These are phyloP conservation scores for Poeciliopsis presidionis DNA, from an alignment of 2,797 vertebrate genomes.

Conservation along the genomic window DNA sequence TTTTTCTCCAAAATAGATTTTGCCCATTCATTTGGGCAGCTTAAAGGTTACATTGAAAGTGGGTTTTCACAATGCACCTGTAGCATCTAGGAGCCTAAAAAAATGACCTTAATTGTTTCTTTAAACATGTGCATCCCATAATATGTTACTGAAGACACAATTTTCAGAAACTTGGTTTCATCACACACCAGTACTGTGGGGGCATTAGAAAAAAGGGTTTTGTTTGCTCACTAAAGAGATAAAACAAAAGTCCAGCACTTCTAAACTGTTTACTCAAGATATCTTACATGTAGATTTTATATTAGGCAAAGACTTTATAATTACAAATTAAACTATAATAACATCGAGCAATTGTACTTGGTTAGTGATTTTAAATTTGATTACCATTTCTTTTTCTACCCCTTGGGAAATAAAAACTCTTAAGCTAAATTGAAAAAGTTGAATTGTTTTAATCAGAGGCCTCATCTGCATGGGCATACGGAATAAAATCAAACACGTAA, in stretches of 20 bases:
- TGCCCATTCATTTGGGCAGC: neutral
- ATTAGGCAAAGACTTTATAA: constrained; percentile 14
- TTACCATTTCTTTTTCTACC: constrained; percentile 12
- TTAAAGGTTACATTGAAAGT: neutral
- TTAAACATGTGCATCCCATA: neutral
- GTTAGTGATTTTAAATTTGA: constrained; percentile 11
- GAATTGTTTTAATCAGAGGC: constrained; percentile 10
- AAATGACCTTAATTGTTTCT: neutral
- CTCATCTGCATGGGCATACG: neutral
- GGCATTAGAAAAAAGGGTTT: neutral
- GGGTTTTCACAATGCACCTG: neutral
- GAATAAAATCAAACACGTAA: constrained; percentile 6
- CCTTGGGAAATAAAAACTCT: constrained; percentile 22
- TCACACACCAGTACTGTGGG: neutral
- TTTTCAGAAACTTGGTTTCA: neutral
- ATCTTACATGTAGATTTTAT: neutral
- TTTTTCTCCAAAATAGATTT: neutral
- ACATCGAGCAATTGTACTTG: neutral
- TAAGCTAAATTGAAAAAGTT: constrained; percentile 27
- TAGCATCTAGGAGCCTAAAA: neutral
- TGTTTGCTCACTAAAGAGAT: constrained; percentile 18
- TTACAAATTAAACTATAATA: constrained; percentile 16
- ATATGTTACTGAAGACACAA: neutral
- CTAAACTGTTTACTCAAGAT: neutral
- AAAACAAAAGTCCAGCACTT: constrained; percentile 6